These are phyloP conservation scores for Notechis scutatus DNA, from an alignment of 2,113 vertebrate genomes.

Conservation along the genomic window DNA sequence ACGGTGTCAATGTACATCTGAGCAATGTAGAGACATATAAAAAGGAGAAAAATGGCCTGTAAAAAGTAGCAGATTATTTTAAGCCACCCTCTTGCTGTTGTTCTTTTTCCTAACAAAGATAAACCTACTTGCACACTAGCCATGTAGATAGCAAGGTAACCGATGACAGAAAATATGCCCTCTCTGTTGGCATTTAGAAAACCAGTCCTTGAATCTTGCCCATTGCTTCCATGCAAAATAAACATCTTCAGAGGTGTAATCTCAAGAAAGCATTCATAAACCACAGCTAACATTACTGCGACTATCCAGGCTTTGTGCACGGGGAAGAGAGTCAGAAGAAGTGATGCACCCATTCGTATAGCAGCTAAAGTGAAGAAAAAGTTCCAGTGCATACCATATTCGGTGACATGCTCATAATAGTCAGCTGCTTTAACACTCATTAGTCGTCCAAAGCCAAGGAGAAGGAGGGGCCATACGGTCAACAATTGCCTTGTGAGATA, in stretches of 20 bases:
- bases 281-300: slow-evolving; percentile 67
- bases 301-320: slow-evolving; percentile 72
- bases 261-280: slow-evolving; percentile 82
- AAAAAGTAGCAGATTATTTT: slow-evolving; percentile 58
- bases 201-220: slow-evolving; percentile 67
- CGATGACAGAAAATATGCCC: slow-evolving; percentile 83
- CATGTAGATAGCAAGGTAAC: slow-evolving; percentile 88
- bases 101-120: slow-evolving; percentile 73
- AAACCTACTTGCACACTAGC: slow-evolving; percentile 86
- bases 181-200: slow-evolving; percentile 91
- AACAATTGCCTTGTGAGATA: slow-evolving; percentile 72
- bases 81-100: slow-evolving; percentile 74
- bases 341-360: slow-evolving; percentile 80
- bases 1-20: slow-evolving; percentile 75
- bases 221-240: slow-evolving; percentile 78
- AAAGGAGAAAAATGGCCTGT: slow-evolving; percentile 62
- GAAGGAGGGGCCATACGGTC: slow-evolving; percentile 82
- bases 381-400: slow-evolving; percentile 97
- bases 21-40: slow-evolving; percentile 60
- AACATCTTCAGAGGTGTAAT: slow-evolving; percentile 78
- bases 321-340: slow-evolving; percentile 76
- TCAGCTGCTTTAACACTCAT: slow-evolving; percentile 79
- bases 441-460: slow-evolving; percentile 81
- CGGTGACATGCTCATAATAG: slow-evolving; percentile 89
- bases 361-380: slow-evolving; percentile 92